Conservation (phyloP, 2,113 vertebrate species). For the Psephotus haematonotus region DNA sequence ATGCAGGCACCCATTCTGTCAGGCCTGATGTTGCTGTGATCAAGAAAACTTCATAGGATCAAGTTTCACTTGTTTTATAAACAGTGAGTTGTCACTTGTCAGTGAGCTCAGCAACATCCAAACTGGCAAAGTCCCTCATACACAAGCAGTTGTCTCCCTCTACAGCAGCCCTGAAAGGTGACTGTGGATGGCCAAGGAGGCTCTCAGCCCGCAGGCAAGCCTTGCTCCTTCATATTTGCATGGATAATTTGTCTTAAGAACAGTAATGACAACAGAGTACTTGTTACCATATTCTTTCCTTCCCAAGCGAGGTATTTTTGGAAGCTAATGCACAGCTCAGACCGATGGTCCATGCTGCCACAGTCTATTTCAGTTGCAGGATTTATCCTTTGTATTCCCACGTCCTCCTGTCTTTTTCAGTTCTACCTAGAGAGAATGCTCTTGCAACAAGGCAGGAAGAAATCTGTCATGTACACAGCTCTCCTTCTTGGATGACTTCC, state of each 20-base stretch:
- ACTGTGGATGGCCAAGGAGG: not conserved
- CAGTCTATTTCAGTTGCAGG: not conserved
- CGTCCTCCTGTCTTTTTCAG: not conserved
- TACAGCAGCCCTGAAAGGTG: not conserved
- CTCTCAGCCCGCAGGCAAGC: not conserved
- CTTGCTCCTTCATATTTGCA: not conserved
- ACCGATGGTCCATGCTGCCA: not conserved
- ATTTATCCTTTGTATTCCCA: conserved; percentile 12
- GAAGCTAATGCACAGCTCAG: not conserved
- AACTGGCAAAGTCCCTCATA: not conserved
- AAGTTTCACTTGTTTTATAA: not conserved
- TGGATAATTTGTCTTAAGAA: not conserved
- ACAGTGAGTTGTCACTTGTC: not conserved
- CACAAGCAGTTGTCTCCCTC: not conserved
- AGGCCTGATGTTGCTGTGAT: not conserved
- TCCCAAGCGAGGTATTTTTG: not conserved
- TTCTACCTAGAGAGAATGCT: not conserved
- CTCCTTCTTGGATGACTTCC: not conserved
- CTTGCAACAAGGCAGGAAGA: conserved; percentile 25
- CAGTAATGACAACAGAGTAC: not conserved
- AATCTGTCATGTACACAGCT: not conserved
- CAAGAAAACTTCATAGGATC: not conserved
- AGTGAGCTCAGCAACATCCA: not conserved
- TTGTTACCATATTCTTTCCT: not conserved
- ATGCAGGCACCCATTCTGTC: not conserved